phyloP scores from a whole-genome alignment of 2,797 vertebrate genomes.

The Gallirallus australis region DNA sequence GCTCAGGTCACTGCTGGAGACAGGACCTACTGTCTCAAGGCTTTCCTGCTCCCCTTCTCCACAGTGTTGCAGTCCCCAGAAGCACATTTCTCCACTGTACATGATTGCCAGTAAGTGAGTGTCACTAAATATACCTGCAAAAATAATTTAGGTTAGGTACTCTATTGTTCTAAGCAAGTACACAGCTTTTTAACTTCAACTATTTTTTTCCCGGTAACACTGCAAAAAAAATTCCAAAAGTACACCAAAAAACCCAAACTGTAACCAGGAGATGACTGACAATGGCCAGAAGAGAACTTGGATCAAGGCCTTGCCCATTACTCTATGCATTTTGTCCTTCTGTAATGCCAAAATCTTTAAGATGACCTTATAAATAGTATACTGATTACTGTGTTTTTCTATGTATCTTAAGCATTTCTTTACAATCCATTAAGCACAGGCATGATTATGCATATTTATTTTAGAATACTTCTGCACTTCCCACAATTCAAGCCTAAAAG shows the following conservation, averaged over 20 bases:
- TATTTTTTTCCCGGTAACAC: background rate
- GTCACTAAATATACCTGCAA: constrained; percentile 92
- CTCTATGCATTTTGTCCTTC: background rate
- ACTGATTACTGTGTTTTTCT: background rate
- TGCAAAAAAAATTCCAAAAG: background rate
- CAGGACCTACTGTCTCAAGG: constrained; percentile 10
- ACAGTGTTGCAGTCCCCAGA: constrained; percentile 92
- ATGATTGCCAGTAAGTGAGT: constrained; percentile 96
- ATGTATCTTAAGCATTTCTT: background rate
- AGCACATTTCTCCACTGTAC: constrained; percentile 98
- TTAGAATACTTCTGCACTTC: background rate
- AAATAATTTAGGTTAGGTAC: constrained; percentile 39
- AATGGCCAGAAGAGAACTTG: background rate
- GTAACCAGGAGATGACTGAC: background rate
- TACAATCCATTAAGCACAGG: background rate
- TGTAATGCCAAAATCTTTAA: background rate
- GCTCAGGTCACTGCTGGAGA: background rate
- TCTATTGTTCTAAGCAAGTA: background rate
- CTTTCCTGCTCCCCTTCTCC: constrained; percentile 79
- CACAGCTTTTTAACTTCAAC: background rate
- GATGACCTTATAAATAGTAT: background rate
- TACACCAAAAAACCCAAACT: rapidly evolving
- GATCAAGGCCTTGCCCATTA: background rate
- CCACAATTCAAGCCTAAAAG: background rate
- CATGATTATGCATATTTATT: background rate